Base-by-base conservation (phyloP, 2,113 vertebrate genomes). In the Lamprologus lemairii region DNA sequence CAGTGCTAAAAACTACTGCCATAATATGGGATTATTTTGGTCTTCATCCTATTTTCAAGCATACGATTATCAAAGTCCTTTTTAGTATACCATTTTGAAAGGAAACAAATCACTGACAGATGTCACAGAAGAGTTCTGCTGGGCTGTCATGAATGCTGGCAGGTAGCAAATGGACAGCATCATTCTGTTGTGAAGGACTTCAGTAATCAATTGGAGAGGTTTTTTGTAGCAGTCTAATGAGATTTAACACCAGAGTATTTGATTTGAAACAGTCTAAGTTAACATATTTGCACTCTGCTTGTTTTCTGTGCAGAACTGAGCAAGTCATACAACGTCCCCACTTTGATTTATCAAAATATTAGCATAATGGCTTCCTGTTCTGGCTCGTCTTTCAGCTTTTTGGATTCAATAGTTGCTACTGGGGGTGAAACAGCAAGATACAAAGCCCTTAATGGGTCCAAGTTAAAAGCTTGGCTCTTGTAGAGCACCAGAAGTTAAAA, bases 401-500 rank as follows among this genome's bases (percentile, higher is more conserved):
- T 88, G 87, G 87, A 92, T 90, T 90, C 82, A 94, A 53, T 89
- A 84, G 89, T 86, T 93, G 91, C 87, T 89, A 91, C 82, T 86
- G 19, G 84, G 80, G 83, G 63, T 82, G 85, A 90, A 92, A 94
- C 89, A 86, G 75, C 71, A 83, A 81, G 86, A 82, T 90, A 85
- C 91, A 82, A 93, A 87, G 87, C 87, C 82, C 57, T 82, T 93
- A 91, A 94, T 93, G 93, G 89, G 68, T 65, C 81, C 71, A 86
- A 91, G 93, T 91, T 93, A 94, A 95, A 95, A 94, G 93, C 91
- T 87, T 93, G 90, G 94, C 90, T 87, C 93, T 88, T 92, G 94
- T 92, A 85, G 88, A 93, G 91, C 91, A 95, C 7, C 92, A 93
- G 88, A 95, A 94, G 95, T 94, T 95, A 95, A 96, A 94, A 95